Evolutionary conservation across 2,888 invertebrate genomes (phyloP).

Genomic region (Quadriops clusia): DNA sequence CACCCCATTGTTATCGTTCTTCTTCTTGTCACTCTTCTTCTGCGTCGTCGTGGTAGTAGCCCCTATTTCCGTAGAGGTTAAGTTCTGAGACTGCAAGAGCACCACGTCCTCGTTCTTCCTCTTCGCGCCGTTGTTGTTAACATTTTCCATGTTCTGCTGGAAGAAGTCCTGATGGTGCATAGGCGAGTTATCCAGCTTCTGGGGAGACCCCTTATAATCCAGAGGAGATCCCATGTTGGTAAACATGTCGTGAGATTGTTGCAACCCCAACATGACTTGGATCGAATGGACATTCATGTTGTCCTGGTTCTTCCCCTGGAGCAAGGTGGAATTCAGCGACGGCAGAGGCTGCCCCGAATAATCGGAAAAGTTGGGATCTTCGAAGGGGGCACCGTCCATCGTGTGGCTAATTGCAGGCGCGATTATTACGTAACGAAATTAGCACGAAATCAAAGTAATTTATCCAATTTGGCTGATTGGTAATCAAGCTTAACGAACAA

Average conservation of each 20-base stretch:
- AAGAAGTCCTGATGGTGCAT: conserved; percentile 36
- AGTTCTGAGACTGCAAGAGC: conserved; percentile 37
- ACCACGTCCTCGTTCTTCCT: conserved; percentile 33
- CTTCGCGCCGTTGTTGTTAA: conserved; percentile 26
- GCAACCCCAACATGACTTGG: conserved; percentile 56
- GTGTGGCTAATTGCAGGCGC: no score
- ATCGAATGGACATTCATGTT: conserved; percentile 50
- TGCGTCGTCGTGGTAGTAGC: conserved; percentile 36
- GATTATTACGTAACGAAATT: conserved; percentile 22
- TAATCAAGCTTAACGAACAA: conserved; percentile 16
- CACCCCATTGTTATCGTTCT: conserved; percentile 72
- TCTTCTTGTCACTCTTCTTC: conserved; percentile 63
- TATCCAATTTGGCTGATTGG: conserved; percentile 28
- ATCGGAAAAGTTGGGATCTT: conserved; percentile 66
- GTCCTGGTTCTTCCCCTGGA: conserved; percentile 29
- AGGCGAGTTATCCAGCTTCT: conserved; percentile 35
- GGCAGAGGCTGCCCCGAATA: conserved; percentile 47
- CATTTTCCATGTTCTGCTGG: conserved; percentile 22
- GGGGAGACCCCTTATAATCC: conserved; percentile 36
- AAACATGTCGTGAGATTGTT: conserved; percentile 37
- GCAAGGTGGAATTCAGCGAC: conserved; percentile 32
- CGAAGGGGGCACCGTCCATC: conserved; percentile 62
- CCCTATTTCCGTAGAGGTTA: conserved; percentile 33
- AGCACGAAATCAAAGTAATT: conserved; percentile 32
- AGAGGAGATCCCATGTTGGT: conserved; percentile 36